Percentiles rank a stretch among this genome's conserved stretches.
phyloP scores from a whole-genome alignment of 1,140 invertebrate genomes.

The Drosophila tristis region DNA sequence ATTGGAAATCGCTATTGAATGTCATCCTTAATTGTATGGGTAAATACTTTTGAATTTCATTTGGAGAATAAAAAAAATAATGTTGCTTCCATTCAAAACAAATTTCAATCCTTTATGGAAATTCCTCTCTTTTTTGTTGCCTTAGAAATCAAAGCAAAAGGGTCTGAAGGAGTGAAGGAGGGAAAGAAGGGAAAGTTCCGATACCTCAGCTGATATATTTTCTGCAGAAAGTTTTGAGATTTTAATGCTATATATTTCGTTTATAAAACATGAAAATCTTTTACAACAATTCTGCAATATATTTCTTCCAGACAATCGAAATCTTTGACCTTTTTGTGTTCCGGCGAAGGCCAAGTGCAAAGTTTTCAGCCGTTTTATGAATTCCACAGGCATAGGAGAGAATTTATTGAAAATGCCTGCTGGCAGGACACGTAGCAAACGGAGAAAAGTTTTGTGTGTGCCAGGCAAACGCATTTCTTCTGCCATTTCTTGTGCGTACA shows the following conservation, averaged over 20 bases:
- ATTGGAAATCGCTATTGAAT: constrained; percentile 13
- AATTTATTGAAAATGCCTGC: constrained; percentile 77
- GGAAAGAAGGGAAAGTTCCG: too few species aligned
- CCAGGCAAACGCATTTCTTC: neutral
- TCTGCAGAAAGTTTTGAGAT: neutral
- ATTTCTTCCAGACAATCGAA: neutral
- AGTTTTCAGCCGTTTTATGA: constrained; percentile 55
- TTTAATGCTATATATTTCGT: neutral
- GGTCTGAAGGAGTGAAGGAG: too few species aligned
- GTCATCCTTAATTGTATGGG: too few species aligned
- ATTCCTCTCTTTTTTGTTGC: too few species aligned
- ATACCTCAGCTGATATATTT: too few species aligned
- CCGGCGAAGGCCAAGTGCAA: constrained; percentile 56
- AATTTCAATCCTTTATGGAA: too few species aligned
- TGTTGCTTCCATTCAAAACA: too few species aligned
- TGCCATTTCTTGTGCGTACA: constrained; percentile 14
- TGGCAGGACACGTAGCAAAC: constrained; percentile 68
- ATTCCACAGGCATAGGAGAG: constrained; percentile 41
- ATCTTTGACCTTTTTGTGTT: constrained; percentile 25
- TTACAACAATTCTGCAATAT: too few species aligned
- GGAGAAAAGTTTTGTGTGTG: constrained; percentile 50
- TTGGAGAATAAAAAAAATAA: too few species aligned
- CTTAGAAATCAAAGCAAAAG: too few species aligned
- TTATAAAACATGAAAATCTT: neutral
- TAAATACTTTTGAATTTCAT: too few species aligned